Percentiles rank a stretch among this genome's conserved stretches.
Conservation (phyloP, 2,113 vertebrate species). For the Gobius niger region DNA sequence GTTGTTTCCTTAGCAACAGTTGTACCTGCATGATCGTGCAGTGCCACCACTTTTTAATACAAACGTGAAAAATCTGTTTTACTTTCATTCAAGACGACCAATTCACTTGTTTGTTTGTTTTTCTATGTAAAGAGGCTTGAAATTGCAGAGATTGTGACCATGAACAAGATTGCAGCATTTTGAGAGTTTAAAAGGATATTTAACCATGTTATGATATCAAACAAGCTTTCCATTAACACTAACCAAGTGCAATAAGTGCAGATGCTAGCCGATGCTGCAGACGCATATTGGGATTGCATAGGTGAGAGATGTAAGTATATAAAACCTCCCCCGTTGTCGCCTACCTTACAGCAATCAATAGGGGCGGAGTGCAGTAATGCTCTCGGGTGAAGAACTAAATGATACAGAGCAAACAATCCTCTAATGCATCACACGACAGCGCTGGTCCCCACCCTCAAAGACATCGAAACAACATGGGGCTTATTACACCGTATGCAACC, state of each 20-base stretch:
- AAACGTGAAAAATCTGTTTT: too few species aligned
- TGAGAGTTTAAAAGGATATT: too few species aligned
- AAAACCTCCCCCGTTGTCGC: conserved; percentile 15
- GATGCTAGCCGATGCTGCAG: conserved; percentile 21
- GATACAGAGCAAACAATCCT: conserved; percentile 32
- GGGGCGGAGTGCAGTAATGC: conserved; percentile 36
- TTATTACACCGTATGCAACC: conserved; percentile 30
- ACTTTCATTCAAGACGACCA: too few species aligned
- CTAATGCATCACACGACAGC: conserved; percentile 42
- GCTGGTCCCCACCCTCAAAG: not conserved
- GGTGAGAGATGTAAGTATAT: conserved; percentile 12
- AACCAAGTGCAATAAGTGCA: not conserved
- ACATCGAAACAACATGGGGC: conserved; percentile 15
- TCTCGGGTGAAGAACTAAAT: conserved; percentile 26
- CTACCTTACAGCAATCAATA: conserved; percentile 25
- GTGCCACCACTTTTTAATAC: too few species aligned
- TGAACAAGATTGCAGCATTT: too few species aligned
- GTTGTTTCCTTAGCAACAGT: too few species aligned
- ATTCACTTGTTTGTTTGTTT: too few species aligned
- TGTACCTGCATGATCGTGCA: too few species aligned
- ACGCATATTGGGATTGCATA: conserved; percentile 4
- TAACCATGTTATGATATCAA: too few species aligned
- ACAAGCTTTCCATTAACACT: too few species aligned
- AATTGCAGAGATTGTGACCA: too few species aligned
- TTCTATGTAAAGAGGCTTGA: too few species aligned